Evolutionary conservation across 2,797 vertebrate species (phyloP).

Genomic region (Esox lucius): DNA sequence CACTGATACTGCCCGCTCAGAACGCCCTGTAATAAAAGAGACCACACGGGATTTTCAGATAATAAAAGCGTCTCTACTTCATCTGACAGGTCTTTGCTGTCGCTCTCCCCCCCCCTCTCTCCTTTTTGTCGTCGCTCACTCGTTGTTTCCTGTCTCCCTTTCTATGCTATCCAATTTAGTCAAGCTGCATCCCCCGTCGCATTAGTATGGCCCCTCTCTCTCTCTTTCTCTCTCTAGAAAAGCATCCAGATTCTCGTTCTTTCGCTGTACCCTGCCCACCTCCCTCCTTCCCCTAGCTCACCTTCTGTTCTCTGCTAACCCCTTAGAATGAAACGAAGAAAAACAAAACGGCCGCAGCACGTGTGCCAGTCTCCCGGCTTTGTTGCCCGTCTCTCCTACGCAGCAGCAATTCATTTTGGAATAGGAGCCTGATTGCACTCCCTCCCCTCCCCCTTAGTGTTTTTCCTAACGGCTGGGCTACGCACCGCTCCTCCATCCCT

Average conservation of each 20-base stretch:
- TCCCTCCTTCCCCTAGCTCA: constrained; percentile 44
- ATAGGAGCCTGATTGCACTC: constrained; percentile 19
- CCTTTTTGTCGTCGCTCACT: constrained; percentile 4
- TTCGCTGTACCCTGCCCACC: background rate
- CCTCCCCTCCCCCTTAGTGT: constrained; percentile 8
- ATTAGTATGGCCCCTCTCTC: background rate
- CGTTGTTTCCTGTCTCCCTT: constrained; percentile 36
- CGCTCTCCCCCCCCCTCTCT: constrained; percentile 19
- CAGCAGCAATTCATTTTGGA: background rate
- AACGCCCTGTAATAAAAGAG: constrained; percentile 34
- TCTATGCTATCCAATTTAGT: constrained; percentile 24
- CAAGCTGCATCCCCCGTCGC: constrained; percentile 20
- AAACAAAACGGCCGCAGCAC: background rate
- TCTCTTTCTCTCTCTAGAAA: constrained; percentile 8
- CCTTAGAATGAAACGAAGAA: background rate
- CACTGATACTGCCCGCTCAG: constrained; percentile 52
- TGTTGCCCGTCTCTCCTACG: background rate
- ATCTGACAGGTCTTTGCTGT: constrained; percentile 26
- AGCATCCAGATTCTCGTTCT: background rate
- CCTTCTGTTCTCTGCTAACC: constrained; percentile 22
- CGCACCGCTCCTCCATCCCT: constrained; percentile 20
- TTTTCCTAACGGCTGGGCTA: constrained; percentile 15
- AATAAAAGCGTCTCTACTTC: constrained; percentile 16
- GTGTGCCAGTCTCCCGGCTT: background rate
- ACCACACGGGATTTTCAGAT: constrained; percentile 33